A percentile compares a stretch with the other conserved stretches of the same genome.
Evolutionary conservation across 2,888 invertebrate species (phyloP).

Genomic region (Resseliella maxima): DNA sequence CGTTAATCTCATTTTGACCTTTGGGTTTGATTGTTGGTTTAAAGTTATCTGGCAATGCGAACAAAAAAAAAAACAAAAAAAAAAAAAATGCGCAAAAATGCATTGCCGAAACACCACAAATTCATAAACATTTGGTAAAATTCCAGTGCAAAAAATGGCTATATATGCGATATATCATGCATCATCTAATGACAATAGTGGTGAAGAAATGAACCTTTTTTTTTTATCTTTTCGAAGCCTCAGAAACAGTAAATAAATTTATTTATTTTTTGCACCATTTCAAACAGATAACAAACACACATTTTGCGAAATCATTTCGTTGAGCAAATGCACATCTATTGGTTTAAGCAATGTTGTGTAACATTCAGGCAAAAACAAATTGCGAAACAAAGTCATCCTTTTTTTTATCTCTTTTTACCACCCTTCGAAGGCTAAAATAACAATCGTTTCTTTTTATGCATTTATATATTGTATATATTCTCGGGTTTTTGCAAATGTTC

Average conservation of each 20-base stretch:
- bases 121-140: neutral
- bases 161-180: neutral
- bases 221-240: neutral
- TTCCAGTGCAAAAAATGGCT: neutral
- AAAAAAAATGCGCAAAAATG: neutral
- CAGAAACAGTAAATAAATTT: constrained; percentile 8
- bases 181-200: neutral
- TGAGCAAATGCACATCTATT: neutral
- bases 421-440: constrained; percentile 26
- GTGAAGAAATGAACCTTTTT: neutral
- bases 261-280: neutral
- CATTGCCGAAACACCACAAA: neutral
- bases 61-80: too few relatives aligned
- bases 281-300: constrained; percentile 1
- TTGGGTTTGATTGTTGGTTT: neutral
- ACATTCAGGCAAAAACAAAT: neutral
- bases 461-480: neutral
- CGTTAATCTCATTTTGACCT: constrained; percentile 5
- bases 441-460: neutral
- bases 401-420: constrained; percentile 17
- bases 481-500: neutral
- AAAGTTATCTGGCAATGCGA: neutral
- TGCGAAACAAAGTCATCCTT: neutral
- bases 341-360: neutral
- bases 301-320: too few relatives aligned